Conservation (phyloP, 2,888 invertebrate genomes). For the Heteromurus nitidus region DNA sequence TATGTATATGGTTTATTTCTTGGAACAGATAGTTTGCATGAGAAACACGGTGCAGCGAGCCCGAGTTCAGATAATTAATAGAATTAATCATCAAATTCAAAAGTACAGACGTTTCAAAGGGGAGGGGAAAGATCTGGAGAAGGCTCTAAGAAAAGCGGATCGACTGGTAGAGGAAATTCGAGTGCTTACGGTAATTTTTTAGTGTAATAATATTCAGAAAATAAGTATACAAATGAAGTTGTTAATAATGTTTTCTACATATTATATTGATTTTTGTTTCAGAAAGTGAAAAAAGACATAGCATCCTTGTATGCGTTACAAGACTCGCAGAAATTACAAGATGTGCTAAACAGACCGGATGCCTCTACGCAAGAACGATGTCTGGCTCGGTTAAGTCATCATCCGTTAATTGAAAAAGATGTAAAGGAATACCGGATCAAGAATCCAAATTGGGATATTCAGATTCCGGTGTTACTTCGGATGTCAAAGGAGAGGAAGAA, state of each 20-base stretch:
- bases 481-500: conserved; percentile 62
- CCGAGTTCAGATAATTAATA: conserved; percentile 66
- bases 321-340: conserved; percentile 48
- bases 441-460: conserved; percentile 72
- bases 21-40: conserved; percentile 70
- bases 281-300: conserved; percentile 70
- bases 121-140: conserved; percentile 55
- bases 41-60: conserved; percentile 67
- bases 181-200: conserved; percentile 64
- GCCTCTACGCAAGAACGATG: conserved; percentile 59
- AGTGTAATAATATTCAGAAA: no score
- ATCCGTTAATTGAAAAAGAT: conserved; percentile 53
- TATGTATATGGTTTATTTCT: no score
- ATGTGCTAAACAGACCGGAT: conserved; percentile 49
- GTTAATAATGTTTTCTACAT: no score
- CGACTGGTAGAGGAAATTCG: conserved; percentile 68
- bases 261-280: background rate
- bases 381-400: conserved; percentile 64
- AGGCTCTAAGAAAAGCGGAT: conserved; percentile 68
- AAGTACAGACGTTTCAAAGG: conserved; percentile 68
- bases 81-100: conserved; percentile 65
- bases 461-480: conserved; percentile 71
- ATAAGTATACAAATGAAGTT: no score
- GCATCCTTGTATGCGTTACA: conserved; percentile 65
- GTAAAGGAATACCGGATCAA: conserved; percentile 65